Evolutionary conservation across 2,888 invertebrate species (phyloP).

Genomic region (Sarcophaga variegata): DNA sequence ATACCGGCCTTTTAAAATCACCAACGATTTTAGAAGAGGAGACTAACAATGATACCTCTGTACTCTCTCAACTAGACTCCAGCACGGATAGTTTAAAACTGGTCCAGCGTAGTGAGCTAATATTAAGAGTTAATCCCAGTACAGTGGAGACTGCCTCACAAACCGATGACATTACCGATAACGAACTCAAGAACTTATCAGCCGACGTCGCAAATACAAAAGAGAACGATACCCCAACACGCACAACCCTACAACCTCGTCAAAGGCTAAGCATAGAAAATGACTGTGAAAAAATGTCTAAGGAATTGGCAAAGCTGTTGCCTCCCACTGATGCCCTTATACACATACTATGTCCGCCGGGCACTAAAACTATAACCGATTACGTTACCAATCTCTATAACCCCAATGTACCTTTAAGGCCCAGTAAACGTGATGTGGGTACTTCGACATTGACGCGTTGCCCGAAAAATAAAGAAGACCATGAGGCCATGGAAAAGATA

Average conservation of each 20-base stretch:
- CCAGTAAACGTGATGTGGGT: constrained; percentile 81
- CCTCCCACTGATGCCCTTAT: constrained; percentile 85
- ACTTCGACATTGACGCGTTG: constrained; percentile 79
- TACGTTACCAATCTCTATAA: constrained; percentile 81
- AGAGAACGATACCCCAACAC: constrained; percentile 75
- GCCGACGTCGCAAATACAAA: constrained; percentile 71
- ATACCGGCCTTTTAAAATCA: constrained; percentile 46
- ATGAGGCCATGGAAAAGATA: constrained; percentile 63
- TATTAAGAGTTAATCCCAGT: constrained; percentile 84
- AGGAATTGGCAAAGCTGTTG: constrained; percentile 85
- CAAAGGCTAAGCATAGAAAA: constrained; percentile 88
- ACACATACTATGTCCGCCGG: constrained; percentile 83
- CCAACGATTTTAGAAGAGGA: constrained; percentile 52
- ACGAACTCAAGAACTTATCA: constrained; percentile 74
- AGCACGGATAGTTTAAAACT: constrained; percentile 82
- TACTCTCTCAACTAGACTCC: constrained; percentile 73
- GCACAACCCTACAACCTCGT: constrained; percentile 82
- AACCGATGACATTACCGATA: constrained; percentile 82
- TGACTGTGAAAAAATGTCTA: constrained; percentile 88
- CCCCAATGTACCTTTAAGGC: constrained; percentile 79
- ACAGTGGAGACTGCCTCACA: constrained; percentile 86
- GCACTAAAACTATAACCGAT: constrained; percentile 78
- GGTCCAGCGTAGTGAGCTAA: constrained; percentile 86
- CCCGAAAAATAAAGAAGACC: constrained; percentile 46
- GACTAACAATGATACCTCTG: constrained; percentile 5